Evolutionary conservation across 2,113 vertebrate species (phyloP).

Genomic region (Bucco capensis): DNA sequence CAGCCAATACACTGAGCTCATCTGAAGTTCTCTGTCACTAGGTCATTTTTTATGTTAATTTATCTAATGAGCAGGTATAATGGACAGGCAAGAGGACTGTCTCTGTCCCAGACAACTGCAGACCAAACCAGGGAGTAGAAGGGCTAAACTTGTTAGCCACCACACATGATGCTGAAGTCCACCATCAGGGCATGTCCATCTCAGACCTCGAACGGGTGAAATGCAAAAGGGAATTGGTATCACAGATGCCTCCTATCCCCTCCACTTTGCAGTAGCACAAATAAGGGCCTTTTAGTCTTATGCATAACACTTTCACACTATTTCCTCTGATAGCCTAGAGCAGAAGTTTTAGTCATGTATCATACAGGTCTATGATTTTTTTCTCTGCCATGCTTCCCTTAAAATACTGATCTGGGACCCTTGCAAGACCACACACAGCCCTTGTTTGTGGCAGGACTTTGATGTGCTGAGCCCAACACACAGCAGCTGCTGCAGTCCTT

Average conservation of each 20-base stretch:
- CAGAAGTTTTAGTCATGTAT: not conserved
- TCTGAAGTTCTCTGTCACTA: not conserved
- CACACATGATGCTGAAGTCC: no score
- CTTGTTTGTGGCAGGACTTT: not conserved
- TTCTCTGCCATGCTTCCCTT: not conserved
- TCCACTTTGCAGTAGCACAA: not conserved
- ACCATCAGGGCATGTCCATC: rapidly evolving
- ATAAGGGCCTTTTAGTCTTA: not conserved
- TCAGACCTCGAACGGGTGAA: not conserved
- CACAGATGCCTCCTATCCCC: no score
- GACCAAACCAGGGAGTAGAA: rapidly evolving
- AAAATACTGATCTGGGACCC: not conserved
- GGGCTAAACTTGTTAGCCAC: not conserved
- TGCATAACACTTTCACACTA: not conserved
- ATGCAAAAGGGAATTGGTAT: not conserved
- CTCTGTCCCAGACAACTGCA: not conserved
- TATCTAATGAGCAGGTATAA: not conserved
- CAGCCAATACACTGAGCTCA: not conserved
- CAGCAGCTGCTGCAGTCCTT: not conserved
- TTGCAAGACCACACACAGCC: rapidly evolving
- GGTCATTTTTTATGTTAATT: not conserved
- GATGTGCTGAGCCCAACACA: not conserved
- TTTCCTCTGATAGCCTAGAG: not conserved
- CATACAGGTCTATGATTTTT: not conserved
- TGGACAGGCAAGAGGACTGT: not conserved